Evolutionary conservation across 2,797 vertebrate genomes (phyloP), one percentile per base, ranked within the genome.

Genomic region (Eidolon dupreanum): DNA sequence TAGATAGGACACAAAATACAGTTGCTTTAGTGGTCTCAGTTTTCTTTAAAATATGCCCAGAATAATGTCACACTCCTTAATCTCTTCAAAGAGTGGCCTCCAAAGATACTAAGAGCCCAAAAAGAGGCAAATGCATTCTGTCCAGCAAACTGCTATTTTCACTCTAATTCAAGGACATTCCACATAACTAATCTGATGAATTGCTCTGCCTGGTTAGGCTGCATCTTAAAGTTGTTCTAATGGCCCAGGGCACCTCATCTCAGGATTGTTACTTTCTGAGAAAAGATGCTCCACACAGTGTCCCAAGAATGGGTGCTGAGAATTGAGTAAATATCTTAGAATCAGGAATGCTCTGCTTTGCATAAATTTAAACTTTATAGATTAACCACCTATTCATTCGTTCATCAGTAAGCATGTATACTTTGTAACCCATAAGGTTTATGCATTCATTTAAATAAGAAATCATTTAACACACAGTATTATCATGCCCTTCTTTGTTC

Each of bases 61-160:
- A n/a, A 3, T 26, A 13, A 33, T 84, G 38, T 51, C 65, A 61
- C 57, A 63, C 10, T 70, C 28, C 61, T 87, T 86, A 71, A 46
- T 28, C 31, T 96, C 10, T 92, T 96, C 70, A 9, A 61, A 85
- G n/a, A 81, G 66, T 65, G 87, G 49, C 81, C 92, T 95, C 90
- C 73, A 10, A 68, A 83, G 74, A 19, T 87, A 4, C 22, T 71
- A 79, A 49, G 15, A 68, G 84, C 36, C 41, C 15, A n/a, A 65
- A 86, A 79, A 96, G n/a, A 83, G 11, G 7, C 63, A 55, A 33
- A 20, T 7, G 36, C 11, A 3, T 53, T 26, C 26, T 16, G 3
- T 94, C 82, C 51, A 90, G 22, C 28, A 93, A 83, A 51, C 12
- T 85, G 19, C 59, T 66, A 19, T 3, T 31, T 57, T 88, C 33